Percentiles rank a stretch among this genome's conserved stretches.
Evolutionary conservation across 2,113 vertebrate species (phyloP).

Genomic region (Neodon shergylaensis): DNA sequence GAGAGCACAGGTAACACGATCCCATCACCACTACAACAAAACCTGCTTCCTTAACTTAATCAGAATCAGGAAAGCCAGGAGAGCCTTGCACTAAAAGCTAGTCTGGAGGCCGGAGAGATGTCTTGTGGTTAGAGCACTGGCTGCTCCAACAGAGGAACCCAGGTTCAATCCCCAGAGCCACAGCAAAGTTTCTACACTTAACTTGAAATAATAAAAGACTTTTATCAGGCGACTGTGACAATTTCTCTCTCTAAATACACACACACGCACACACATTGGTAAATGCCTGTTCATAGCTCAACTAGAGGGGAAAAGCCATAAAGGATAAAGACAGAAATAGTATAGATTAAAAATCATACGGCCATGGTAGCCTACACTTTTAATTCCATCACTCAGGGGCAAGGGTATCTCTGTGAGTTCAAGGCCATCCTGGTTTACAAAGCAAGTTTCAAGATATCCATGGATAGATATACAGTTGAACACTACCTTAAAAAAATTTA

Average conservation of each 20-base stretch:
- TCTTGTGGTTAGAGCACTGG: neutral
- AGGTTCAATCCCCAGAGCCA: neutral
- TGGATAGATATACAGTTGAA: neutral
- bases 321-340: neutral
- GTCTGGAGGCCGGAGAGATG: neutral
- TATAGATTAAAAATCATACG: neutral
- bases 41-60: neutral
- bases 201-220: too few species aligned
- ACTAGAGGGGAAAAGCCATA: neutral
- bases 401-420: too few species aligned
- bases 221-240: neutral
- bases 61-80: neutral
- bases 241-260: too few species aligned
- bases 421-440: too few species aligned
- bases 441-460: neutral
- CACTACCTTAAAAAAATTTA: neutral
- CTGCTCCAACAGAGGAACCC: neutral
- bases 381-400: too few species aligned
- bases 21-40: neutral
- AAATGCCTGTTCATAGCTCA: neutral
- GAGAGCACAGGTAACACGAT: neutral
- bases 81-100: neutral
- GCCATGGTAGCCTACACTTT: neutral
- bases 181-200: too few species aligned
- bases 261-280: neutral